These are phyloP conservation scores for Muntiacus muntjak DNA, from an alignment of 2,113 vertebrate species.

Conservation along the genomic window DNA sequence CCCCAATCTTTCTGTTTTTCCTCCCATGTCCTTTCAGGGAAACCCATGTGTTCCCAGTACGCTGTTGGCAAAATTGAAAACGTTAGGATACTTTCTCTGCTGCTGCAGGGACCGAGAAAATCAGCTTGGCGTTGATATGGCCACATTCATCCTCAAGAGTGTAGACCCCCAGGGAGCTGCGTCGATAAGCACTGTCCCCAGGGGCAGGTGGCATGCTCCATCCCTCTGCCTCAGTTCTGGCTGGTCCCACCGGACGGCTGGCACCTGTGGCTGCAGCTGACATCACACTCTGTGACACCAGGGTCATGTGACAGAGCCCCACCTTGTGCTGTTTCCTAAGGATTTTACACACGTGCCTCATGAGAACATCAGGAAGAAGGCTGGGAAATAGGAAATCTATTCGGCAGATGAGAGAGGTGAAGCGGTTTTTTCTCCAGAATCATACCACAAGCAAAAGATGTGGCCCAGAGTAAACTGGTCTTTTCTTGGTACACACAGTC, in stretches of 20 bases:
- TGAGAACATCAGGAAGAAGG: background rate
- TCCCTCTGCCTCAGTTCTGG: background rate
- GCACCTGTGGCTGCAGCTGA: background rate
- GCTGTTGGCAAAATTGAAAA: background rate
- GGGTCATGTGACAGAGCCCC: background rate
- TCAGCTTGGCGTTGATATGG: background rate
- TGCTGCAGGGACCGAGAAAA: background rate
- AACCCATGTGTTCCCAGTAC: background rate
- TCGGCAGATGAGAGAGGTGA: background rate
- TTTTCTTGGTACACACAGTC: background rate
- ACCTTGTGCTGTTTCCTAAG: background rate
- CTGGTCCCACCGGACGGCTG: background rate
- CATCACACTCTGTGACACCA: rapidly evolving
- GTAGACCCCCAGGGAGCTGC: rapidly evolving
- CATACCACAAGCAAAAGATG: background rate
- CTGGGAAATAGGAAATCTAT: background rate
- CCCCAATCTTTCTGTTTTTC: background rate
- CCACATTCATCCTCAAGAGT: background rate
- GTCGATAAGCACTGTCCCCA: rapidly evolving
- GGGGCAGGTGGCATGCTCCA: background rate
- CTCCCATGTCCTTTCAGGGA: background rate
- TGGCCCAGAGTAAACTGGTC: background rate
- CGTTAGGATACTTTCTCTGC: background rate
- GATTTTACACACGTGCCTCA: background rate
- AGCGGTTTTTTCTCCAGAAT: background rate